A percentile compares a stretch with the other conserved stretches of the same genome.
phyloP scores from a whole-genome alignment of 1,140 invertebrate genomes.

The Aricia agestis region DNA sequence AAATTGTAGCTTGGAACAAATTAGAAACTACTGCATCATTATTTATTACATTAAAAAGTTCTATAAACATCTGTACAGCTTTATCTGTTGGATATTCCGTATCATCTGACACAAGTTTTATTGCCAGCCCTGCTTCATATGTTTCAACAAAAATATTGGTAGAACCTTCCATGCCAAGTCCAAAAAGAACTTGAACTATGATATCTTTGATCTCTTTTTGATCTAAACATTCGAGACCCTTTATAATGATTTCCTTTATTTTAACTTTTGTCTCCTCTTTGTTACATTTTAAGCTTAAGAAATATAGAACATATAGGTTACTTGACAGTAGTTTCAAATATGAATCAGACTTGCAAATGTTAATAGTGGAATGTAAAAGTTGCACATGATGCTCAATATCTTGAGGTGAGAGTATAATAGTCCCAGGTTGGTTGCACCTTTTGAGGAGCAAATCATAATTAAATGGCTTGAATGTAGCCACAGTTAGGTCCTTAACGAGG shows the following conservation, averaged over 20 bases:
- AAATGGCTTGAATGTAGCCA: conserved; percentile 65
- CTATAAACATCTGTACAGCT: conserved; percentile 41
- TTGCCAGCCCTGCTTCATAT: conserved; percentile 50
- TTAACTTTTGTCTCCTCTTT: conserved; percentile 49
- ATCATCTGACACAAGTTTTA: conserved; percentile 41
- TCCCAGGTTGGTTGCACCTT: conserved; percentile 46
- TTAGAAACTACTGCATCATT: conserved; percentile 36
- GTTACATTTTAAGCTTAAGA: conserved; percentile 45
- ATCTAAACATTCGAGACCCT: conserved; percentile 46
- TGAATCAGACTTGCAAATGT: conserved; percentile 45
- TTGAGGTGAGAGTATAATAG: conserved; percentile 57
- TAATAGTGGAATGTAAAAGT: conserved; percentile 64
- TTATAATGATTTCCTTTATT: conserved; percentile 59
- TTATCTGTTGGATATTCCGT: conserved; percentile 37
- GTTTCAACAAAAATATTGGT: conserved; percentile 43
- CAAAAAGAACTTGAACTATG: conserved; percentile 48
- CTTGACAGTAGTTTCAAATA: conserved; percentile 39
- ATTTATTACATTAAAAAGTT: conserved; percentile 40
- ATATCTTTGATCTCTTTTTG: conserved; percentile 34
- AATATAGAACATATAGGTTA: conserved; percentile 57
- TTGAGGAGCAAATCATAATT: conserved; percentile 39
- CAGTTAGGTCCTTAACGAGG: conserved; percentile 61
- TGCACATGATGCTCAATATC: conserved; percentile 66
- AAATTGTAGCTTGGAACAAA: conserved; percentile 44
- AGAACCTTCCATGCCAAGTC: conserved; percentile 20